Conservation (phyloP, 2,888 invertebrate genomes). For the Acholoe squamosa region DNA sequence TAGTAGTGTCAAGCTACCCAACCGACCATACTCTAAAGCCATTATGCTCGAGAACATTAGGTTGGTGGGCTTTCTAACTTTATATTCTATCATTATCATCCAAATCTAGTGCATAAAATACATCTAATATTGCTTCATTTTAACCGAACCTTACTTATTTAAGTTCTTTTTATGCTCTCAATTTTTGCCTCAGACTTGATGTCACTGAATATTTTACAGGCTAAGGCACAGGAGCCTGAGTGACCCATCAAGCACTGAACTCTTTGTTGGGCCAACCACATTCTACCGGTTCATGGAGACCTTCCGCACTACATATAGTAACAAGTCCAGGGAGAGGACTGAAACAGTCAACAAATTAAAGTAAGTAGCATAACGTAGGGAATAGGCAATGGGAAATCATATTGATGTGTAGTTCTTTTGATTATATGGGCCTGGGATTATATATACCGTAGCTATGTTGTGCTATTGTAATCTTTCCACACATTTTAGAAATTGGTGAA, state of each 20-base stretch:
- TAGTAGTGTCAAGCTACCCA: constrained; percentile 76
- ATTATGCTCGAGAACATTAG: constrained; percentile 81
- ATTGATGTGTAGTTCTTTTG: not conserved
- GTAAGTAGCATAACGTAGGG: constrained; percentile 74
- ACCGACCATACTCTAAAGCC: constrained; percentile 82
- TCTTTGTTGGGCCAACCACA: constrained; percentile 82
- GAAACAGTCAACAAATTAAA: constrained; percentile 79
- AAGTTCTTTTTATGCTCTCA: too few species aligned
- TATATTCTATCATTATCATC: too few species aligned
- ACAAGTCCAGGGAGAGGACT: constrained; percentile 80
- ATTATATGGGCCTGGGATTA: too few species aligned
- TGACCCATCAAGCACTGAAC: constrained; percentile 77
- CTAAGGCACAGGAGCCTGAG: constrained; percentile 74
- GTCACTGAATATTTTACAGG: constrained; percentile 69
- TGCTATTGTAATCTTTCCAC: too few species aligned
- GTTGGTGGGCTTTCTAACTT: constrained; percentile 72
- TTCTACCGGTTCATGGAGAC: constrained; percentile 81
- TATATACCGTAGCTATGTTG: too few species aligned
- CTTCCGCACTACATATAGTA: constrained; percentile 79
- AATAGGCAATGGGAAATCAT: not conserved
- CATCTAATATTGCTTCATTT: too few species aligned
- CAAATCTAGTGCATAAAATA: too few species aligned
- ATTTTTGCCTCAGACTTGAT: too few species aligned
- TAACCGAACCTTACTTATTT: too few species aligned
- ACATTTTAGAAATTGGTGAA: too few species aligned